These are phyloP conservation scores for Drosophila arizonae DNA, from an alignment of 1,140 invertebrate genomes.

Conservation along the genomic window DNA sequence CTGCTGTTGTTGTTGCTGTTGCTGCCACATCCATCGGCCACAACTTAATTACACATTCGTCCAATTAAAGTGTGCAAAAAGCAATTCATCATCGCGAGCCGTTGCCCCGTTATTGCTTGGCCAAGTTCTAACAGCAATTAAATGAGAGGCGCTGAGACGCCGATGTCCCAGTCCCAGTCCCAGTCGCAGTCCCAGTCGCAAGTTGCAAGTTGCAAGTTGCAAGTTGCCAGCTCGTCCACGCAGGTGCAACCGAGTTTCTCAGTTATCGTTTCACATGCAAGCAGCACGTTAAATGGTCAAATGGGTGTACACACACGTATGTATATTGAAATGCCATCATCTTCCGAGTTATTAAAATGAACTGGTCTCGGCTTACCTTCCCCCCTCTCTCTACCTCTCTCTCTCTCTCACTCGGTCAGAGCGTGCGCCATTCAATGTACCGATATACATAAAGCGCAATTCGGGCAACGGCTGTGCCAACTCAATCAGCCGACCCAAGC, in stretches of 20 bases:
- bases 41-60: slow-evolving; percentile 80
- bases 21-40: slow-evolving; percentile 37
- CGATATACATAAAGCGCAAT: slow-evolving; percentile 39
- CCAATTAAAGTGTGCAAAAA: slow-evolving; percentile 81
- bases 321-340: slow-evolving; percentile 54
- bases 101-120: slow-evolving; percentile 67
- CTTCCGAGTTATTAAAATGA: slow-evolving; percentile 47
- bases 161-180: background rate
- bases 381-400: background rate
- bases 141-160: slow-evolving; percentile 30
- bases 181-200: background rate
- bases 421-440: slow-evolving; percentile 32
- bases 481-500: slow-evolving; percentile 26
- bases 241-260: slow-evolving; percentile 59
- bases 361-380: background rate
- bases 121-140: slow-evolving; percentile 81
- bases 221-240: slow-evolving; percentile 38
- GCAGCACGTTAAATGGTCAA: slow-evolving; percentile 70
- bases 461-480: slow-evolving; percentile 15
- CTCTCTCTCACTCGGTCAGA: too few relatives aligned
- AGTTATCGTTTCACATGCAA: slow-evolving; percentile 74
- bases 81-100: slow-evolving; percentile 70
- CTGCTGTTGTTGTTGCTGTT: slow-evolving; percentile 1
- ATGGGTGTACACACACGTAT: slow-evolving; percentile 41
- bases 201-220: background rate